These are phyloP conservation scores for Drosophila buzzatii DNA, from an alignment of 2,888 invertebrate genomes.

Conservation along the genomic window DNA sequence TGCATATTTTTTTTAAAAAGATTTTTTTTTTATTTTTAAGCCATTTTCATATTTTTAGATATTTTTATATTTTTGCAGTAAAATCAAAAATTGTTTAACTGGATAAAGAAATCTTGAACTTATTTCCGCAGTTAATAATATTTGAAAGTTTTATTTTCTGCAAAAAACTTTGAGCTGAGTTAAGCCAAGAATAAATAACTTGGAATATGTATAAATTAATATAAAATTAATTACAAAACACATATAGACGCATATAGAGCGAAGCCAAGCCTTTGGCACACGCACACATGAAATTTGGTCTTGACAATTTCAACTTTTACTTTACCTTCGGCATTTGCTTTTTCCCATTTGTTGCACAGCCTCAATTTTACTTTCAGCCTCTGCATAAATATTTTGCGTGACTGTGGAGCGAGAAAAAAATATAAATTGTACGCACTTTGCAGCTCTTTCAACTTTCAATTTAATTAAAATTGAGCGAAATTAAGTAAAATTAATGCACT, in stretches of 20 bases:
- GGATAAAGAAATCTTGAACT: no score
- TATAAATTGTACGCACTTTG: slow-evolving; percentile 19
- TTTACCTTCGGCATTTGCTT: slow-evolving; percentile 3
- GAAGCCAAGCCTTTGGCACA: neutral
- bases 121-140: neutral
- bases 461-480: slow-evolving; percentile 71
- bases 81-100: neutral
- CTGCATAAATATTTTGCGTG: slow-evolving; percentile 10
- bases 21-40: no score
- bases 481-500: slow-evolving; percentile 66
- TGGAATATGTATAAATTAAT: neutral
- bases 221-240: neutral
- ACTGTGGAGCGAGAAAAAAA: no score
- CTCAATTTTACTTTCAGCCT: slow-evolving; percentile 25
- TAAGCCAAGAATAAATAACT: neutral
- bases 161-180: neutral
- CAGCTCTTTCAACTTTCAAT: slow-evolving; percentile 72
- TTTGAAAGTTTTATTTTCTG: neutral
- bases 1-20: no score
- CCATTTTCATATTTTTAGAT: no score
- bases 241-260: no score
- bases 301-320: slow-evolving; percentile 6
- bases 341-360: neutral
- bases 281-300: neutral
- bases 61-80: no score